These are phyloP conservation scores for Rhinichthys osculus DNA, from an alignment of 2,797 vertebrate genomes.

Conservation along the genomic window DNA sequence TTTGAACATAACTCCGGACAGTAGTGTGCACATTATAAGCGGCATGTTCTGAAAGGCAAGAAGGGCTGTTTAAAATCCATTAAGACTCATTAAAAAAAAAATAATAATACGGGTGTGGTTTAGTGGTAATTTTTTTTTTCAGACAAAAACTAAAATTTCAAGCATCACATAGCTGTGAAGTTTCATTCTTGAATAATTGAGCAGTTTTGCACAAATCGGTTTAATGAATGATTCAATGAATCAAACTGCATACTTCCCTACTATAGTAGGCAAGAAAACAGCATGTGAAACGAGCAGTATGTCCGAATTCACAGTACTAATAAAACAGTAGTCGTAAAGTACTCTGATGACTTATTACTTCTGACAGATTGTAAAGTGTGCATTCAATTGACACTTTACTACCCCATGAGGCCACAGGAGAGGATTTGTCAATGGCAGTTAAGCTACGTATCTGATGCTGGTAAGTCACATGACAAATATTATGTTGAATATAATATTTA, in stretches of 20 bases:
- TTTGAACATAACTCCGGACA: not conserved
- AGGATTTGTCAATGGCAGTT: too few relatives aligned
- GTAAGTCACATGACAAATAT: too few relatives aligned
- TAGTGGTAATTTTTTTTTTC: too few relatives aligned
- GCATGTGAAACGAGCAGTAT: not conserved
- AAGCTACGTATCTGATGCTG: too few relatives aligned
- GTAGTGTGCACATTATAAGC: not conserved
- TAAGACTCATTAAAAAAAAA: not conserved
- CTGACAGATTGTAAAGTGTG: too few relatives aligned
- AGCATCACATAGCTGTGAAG: too few relatives aligned
- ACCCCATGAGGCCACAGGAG: too few relatives aligned
- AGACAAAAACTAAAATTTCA: too few relatives aligned
- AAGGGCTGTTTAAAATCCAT: not conserved
- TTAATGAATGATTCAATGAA: not conserved
- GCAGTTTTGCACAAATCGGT: too few relatives aligned
- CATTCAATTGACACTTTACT: too few relatives aligned
- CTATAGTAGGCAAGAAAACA: not conserved
- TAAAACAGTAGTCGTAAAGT: not conserved
- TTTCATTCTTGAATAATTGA: not conserved
- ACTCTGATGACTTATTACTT: too few relatives aligned
- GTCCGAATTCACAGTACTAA: not conserved
- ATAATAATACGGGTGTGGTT: not conserved
- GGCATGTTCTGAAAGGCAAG: not conserved
- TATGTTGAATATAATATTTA: too few relatives aligned
- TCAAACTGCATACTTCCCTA: not conserved